Evolutionary conservation across 1,140 invertebrate species (phyloP), one percentile per base, ranked within the genome.

Genomic region (Teleopsis dalmanni): DNA sequence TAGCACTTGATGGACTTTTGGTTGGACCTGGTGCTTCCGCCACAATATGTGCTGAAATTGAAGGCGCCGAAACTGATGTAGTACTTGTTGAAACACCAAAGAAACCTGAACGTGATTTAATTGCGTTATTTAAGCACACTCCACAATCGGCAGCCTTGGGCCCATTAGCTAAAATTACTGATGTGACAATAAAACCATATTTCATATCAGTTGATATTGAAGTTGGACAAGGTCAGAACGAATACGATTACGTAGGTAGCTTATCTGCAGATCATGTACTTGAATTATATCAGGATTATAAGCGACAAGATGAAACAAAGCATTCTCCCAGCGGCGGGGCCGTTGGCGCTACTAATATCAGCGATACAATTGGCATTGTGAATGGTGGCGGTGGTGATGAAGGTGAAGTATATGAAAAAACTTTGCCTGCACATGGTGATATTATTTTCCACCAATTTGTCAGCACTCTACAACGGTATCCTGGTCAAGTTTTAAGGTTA

Each of bases 401-500:
- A 5, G 51, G 61, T 21, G 86, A 88, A 61, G 77, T 78, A 22
- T 93, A 92, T 64, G 90, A 92, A 55, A 87, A 88, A 57, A 76
- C 77, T 8, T 59, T 78, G 29, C 85, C 88, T 0, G 75, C 78
- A 8, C 88, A 91, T 66, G 88, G 87, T 2, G 88, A 93, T 65
- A 76, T 80, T 52, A 76, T 85, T 63, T 89, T 90, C 59, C 83
- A 92, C 68, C 79, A 84, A 51, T 91, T 92, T 57, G 57, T 85
- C 2, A 80, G 80, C 23, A 78, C 79, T 47, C 76, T 91, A 34
- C 79, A 84, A 40, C 67, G 76, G n/a, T 86, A 86, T 75, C 86
- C 87, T 22, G 81, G 83, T 23, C 90, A 92, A 65, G 77, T 91
- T 54, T 68, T 93, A 34, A 82, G 88, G 87, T 87, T 74, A 59